These are phyloP conservation scores for Hypsibius dujardini DNA, from an alignment of 1,140 invertebrate genomes.

Conservation along the genomic window DNA sequence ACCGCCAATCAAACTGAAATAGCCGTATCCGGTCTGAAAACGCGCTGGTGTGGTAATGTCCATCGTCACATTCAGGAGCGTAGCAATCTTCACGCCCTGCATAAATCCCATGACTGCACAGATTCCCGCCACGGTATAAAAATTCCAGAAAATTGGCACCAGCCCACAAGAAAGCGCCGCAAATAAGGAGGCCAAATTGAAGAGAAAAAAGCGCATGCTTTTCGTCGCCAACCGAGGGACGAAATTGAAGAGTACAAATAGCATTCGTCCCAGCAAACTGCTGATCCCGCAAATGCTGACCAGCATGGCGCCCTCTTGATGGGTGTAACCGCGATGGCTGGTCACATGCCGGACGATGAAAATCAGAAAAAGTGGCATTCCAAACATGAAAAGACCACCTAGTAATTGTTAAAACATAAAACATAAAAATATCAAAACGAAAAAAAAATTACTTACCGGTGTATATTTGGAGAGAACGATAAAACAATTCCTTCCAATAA, in stretches of 20 bases:
- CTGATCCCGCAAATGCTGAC: neutral
- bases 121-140: neutral
- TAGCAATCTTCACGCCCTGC: neutral
- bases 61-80: neutral
- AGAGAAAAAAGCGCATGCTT: neutral
- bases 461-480: no score
- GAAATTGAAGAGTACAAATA: neutral
- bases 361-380: neutral
- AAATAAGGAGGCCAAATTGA: neutral
- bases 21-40: neutral
- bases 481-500: no score
- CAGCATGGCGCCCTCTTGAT: neutral
- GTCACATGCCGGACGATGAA: conserved; percentile 11
- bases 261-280: neutral
- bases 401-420: no score
- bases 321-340: neutral
- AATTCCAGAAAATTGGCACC: neutral
- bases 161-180: neutral
- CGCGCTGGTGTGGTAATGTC: conserved; percentile 6
- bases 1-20: neutral
- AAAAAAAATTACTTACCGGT: no score
- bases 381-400: no score
- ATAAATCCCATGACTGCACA: neutral
- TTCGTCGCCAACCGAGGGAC: neutral
- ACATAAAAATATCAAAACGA: no score